A percentile compares a stretch with the other conserved stretches of the same genome.
Conservation (phyloP, 2,113 vertebrate genomes). For the Amazona guildingii region DNA sequence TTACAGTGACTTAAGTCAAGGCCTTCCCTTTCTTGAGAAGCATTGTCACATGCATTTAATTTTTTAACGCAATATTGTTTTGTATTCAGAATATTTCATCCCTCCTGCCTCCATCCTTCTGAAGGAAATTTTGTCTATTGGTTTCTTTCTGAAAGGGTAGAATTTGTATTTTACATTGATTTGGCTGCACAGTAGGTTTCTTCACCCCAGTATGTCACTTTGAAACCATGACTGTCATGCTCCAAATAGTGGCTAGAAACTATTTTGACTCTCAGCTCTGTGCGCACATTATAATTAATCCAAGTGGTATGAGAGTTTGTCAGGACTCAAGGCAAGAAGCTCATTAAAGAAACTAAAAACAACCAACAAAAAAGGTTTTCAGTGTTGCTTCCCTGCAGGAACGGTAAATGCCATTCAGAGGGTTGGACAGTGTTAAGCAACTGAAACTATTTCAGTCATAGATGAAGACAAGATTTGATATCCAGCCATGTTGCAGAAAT, state of each 20-base stretch:
- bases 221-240: neutral
- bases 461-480: neutral
- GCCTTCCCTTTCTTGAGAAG: neutral
- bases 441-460: neutral
- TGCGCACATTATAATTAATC: neutral
- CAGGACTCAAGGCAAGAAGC: neutral
- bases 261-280: neutral
- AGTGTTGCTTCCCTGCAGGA: neutral
- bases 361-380: neutral
- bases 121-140: neutral
- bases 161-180: neutral
- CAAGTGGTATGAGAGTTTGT: neutral
- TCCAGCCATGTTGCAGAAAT: neutral
- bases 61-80: neutral
- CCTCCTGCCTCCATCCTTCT: neutral
- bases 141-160: neutral
- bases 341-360: neutral
- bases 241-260: neutral
- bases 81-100: neutral
- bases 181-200: neutral
- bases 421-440: accelerated
- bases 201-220: neutral
- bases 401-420: neutral
- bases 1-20: neutral
- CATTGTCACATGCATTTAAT: accelerated